Base-by-base conservation (phyloP, 2,113 vertebrate species). In the Poeciliopsis retropinna region DNA sequence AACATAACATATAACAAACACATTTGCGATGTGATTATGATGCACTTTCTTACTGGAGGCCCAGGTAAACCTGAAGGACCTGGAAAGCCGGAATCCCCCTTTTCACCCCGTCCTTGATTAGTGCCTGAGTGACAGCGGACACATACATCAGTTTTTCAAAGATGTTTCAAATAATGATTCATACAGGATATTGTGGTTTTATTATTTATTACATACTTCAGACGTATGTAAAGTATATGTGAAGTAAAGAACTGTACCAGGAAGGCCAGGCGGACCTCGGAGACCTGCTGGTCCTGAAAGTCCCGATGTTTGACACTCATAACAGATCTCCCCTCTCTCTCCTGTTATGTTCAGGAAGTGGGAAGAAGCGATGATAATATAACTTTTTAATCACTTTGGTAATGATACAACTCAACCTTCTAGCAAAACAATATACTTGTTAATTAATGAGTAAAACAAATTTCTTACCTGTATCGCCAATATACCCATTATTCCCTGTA, bases 51-150 rank as follows among this genome's bases (percentile, higher is more conserved):
- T 80, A 92, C 97, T 67, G 90, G 93, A 29, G 22, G 22, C 76
- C 97, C 96, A 68, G 94, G 93, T 44, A 89, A 75, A 37, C 96
- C 96, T 61, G 0, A 47, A 5, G 3, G 57, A 76, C 92, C 92
- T 70, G 75, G 83, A n/a, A 64, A 68, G 27, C 92, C 91, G 5
- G 70, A 70, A 60, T 92, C 90, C 34, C 92, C 92, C 67, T 81
- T 89, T 25, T 30, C 67, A 29, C 91, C 90, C 57, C 73, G 81
- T 70, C 85, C 85, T 64, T 61, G 67, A 72, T 79, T 78, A 60
- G 70, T 14, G 34, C 92, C 92, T 93, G 83, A 64, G 19, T 3
- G 28, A 72, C 30, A 78, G 37, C 15, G 72, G 31, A 60, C 54
- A 73, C 31, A 4, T 41, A 15, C 19, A 57, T 28, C 15, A 71